Base-by-base conservation (phyloP, 2,113 vertebrate species). In the Seriola dumerili region DNA sequence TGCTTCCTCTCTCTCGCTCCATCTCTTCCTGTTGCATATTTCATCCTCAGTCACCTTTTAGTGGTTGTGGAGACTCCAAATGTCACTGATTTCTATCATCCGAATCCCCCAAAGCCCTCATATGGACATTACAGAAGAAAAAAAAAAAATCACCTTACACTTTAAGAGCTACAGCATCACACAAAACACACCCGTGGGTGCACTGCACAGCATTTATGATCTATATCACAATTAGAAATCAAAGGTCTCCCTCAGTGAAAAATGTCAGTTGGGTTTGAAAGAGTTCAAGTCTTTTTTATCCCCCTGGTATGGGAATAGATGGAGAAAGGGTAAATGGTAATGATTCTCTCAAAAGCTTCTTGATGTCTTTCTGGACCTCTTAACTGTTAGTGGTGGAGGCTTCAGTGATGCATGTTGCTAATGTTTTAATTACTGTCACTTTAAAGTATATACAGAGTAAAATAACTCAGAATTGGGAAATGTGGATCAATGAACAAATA, bases 201-300 rank as follows among this genome's bases (percentile, higher is more conserved):
- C 46, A 83, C 63, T 72, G 76, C 76, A 66, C 76, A 67, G 73
- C 57, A 44, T 88, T 88, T 92, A 83, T 91, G 91, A 92, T 90
- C 91, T 92, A 88, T 93, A 91, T 91, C 93, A 94, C 92, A 93
- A 91, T 91, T 93, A 92, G 86, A 92, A 87, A 91, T 71, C 86
- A 93, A 94, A 92, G 90, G 92, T 93, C 91, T 91, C 77, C 44
- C 79, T 70, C 25, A 54, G 73, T 85, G 81, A 91, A 90, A 90
- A 91, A 93, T 91, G 85, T 87, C 84, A 89, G 74, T 57, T 79
- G 69, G 63, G 75, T 89, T 85, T 86, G 64, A 85, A 88, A 85
- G 80, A 76, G 83, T 88, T 90, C 71, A 81, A 34, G 32, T 57
- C 58, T 86, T 88, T 75, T 74, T 16, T 4, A 5, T 64, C 34